Base-by-base conservation (phyloP, 2,113 vertebrate species). In the Anser cygnoides region DNA sequence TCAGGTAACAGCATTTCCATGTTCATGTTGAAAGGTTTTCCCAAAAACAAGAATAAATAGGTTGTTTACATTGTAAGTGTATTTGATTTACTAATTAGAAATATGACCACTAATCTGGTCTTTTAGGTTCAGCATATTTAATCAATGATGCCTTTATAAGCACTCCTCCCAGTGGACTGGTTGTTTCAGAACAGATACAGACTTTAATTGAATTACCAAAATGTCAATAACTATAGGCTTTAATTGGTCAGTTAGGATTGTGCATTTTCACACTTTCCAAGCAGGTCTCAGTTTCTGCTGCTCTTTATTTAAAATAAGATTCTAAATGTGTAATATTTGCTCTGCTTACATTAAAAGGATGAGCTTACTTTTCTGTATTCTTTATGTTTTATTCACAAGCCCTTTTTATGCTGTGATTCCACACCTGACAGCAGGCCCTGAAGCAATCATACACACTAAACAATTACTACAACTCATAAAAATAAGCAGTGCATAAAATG, bases 391-490 rank as follows among this genome's bases (percentile, higher is more conserved):
- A 82, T 78, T 89, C 70, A 84, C 2, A 0, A 92, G 21, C 10
- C 49, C 66, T 82, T 84, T 92, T 82, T 55, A 76, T 50, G 62
- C 93, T 87, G 68, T 25, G 66, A 92, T 80, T 95, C 83, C 33
- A n/a, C 90, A 95, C 66, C 89, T 94, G 90, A 92, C 62, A 96
- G 75, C 55, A 71, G 33, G 81, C 87, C 91, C 91, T 87, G 77
- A 87, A 94, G 96, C 93, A 91, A 90, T 92, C 93, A 74, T 54
- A 86, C 62, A 72, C 83, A 86, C 94, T 92, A 92, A 95, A 95
- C 93, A 97, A 97, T 97, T 97, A 96, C 91, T 93, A 87, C 93
- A 57, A 90, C 90, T 97, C 93, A 92, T 96, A 96, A 95, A 97
- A 97, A 96, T 87, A 97, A 96, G 94, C 75, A 92, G 93, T 89